phyloP scores from a whole-genome alignment of 2,888 invertebrate genomes.

The Amphipyra berbera region DNA sequence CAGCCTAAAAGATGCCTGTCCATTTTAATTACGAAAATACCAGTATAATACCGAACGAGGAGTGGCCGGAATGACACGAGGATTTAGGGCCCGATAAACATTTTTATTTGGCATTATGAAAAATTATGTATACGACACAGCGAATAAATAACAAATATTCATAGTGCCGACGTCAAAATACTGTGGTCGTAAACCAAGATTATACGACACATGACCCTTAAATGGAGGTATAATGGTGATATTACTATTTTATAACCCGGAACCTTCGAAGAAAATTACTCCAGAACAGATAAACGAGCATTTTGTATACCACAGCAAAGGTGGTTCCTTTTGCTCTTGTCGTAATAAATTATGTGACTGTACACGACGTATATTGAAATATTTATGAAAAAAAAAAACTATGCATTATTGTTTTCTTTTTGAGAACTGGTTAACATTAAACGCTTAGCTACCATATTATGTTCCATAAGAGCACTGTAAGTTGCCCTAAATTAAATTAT shows the following conservation, averaged over 20 bases:
- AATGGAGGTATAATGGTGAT: conserved; percentile 59
- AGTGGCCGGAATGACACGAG: conserved; percentile 66
- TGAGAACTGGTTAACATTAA: neutral
- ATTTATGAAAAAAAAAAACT: conserved; percentile 15
- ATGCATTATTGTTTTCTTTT: neutral
- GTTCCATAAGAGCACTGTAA: too few species aligned
- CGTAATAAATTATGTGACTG: conserved; percentile 40
- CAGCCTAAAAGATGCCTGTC: conserved; percentile 73
- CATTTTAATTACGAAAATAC: conserved; percentile 81
- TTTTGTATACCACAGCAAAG: conserved; percentile 40
- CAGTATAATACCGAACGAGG: conserved; percentile 57
- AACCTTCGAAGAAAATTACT: conserved; percentile 56
- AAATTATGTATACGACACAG: conserved; percentile 60
- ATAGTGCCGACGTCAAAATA: conserved; percentile 54
- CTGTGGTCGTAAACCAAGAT: conserved; percentile 60
- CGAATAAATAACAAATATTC: conserved; percentile 49
- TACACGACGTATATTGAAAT: conserved; percentile 10
- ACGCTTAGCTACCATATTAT: too few species aligned
- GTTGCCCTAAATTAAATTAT: too few species aligned
- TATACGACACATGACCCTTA: conserved; percentile 60
- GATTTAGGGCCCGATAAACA: conserved; percentile 74
- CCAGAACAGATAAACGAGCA: conserved; percentile 44
- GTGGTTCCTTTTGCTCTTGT: conserved; percentile 32
- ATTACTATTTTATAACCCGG: conserved; percentile 62
- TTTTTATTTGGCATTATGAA: conserved; percentile 72